phyloP scores from a whole-genome alignment of 2,797 vertebrate species.

The Rhabdomys pumilio region DNA sequence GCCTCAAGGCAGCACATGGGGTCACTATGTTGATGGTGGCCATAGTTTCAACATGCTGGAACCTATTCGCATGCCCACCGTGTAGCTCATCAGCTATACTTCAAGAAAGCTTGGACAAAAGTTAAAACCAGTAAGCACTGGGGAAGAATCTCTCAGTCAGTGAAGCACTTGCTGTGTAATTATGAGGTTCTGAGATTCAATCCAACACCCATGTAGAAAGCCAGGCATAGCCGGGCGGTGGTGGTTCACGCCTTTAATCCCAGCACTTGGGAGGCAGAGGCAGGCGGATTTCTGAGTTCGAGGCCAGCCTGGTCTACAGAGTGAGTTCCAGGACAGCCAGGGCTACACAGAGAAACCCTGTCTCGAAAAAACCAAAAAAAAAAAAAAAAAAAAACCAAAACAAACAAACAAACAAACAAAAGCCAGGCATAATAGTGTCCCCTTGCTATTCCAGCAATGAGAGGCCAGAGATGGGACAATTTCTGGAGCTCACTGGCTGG shows the following conservation, averaged over 20 bases:
- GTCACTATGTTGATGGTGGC: background rate
- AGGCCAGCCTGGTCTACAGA: too few species aligned
- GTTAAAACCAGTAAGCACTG: background rate
- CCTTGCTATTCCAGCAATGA: background rate
- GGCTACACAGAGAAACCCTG: too few species aligned
- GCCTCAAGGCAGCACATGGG: accelerated
- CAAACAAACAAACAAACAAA: too few species aligned
- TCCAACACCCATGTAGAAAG: background rate
- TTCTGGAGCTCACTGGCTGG: background rate
- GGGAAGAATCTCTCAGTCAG: background rate
- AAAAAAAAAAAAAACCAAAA: too few species aligned
- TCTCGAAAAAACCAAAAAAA: too few species aligned
- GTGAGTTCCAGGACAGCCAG: too few species aligned
- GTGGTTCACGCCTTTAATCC: too few species aligned
- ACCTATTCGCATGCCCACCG: background rate
- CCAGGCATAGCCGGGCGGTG: too few species aligned
- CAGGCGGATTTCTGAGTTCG: too few species aligned
- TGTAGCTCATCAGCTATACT: background rate
- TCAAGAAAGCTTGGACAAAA: background rate
- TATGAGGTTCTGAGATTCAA: background rate
- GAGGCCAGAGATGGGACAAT: background rate
- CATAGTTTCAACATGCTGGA: accelerated
- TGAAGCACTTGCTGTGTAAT: background rate
- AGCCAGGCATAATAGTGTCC: background rate
- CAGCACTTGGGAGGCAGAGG: too few species aligned